Conservation (phyloP, 64 coral and sea anemone species). For the Anthopleura sola region DNA sequence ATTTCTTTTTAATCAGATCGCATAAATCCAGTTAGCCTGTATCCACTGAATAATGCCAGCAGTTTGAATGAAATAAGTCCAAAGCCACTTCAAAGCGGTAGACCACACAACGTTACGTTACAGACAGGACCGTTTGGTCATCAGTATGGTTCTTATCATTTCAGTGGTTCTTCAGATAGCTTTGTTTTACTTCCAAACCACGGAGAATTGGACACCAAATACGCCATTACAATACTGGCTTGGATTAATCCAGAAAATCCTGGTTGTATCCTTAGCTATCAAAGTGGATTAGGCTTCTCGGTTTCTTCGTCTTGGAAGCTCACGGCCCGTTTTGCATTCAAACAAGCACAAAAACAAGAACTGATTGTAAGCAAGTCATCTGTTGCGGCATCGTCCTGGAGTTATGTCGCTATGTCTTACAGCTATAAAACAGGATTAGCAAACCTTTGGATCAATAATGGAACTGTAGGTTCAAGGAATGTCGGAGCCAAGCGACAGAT, state of each 20-base stretch:
- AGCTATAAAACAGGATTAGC: not conserved
- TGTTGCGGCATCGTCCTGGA: not conserved
- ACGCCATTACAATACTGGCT: conserved; percentile 30
- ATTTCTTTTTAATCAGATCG: not conserved
- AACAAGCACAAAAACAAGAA: not conserved
- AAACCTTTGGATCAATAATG: conserved; percentile 10
- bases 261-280: conserved; percentile 8
- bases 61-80: not conserved
- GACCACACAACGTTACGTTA: not conserved
- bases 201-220: conserved; percentile 35
- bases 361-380: no score
- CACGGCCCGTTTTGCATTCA: not conserved
- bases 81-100: not conserved
- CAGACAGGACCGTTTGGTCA: not conserved
- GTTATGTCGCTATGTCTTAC: conserved; percentile 4
- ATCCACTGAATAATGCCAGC: not conserved
- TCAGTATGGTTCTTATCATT: conserved; percentile 12
- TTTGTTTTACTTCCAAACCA: conserved; percentile 19
- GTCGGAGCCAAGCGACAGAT: not conserved
- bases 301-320: not conserved
- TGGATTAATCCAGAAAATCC: conserved; percentile 14
- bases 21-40: not conserved
- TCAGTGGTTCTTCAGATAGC: not conserved
- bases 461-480: not conserved
- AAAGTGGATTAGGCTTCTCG: not conserved